Evolutionary conservation across 2,797 vertebrate species (phyloP), one percentile per base, ranked within the genome.

Genomic region (Spinus olivaceus): DNA sequence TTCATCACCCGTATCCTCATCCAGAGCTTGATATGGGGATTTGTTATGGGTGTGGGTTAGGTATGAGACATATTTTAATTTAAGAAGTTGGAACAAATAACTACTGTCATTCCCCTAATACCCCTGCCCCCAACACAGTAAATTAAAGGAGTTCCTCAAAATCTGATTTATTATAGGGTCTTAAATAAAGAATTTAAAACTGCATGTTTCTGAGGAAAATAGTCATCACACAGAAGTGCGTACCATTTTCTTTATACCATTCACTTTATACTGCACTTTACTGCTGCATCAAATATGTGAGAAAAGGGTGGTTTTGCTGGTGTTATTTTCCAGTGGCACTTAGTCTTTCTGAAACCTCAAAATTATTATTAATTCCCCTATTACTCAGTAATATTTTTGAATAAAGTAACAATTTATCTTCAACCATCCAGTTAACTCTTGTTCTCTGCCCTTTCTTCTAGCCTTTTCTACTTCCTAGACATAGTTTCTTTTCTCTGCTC

Each of bases 21-120:
- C 24, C 8, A 60, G 22, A 71, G 6, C 44, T 81, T 66, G 21
- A 46, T 74, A 30, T 8, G 7, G 32, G 32, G 5, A 22, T 88
- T 90, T 82, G 15, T 69, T 64, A 16, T 37, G 22, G 42, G 49
- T 32, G 15, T 79, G 63, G 17, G 2, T 81, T 79, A 63, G 20
- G 7, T 44, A 20, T 67, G 25, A 35, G 4, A 14, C 7, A 8
- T 60, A n/a, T 78, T 87, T 70, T 54, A 50, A 59, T 71, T 71
- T 28, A 64, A 74, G 30, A 81, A 76, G 32, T 39, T 54, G 14
- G 0, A 81, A 32, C 9, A 44, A 66, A 19, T 14, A 57, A 14
- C 11, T 2, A 5, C 4, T 0, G 0, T 73, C 28, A 19, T 53
- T 86, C 20, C 22, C 1, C 13, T 85, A 44, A 59, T 9, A 15